Evolutionary conservation across 2,113 vertebrate species (phyloP).

Genomic region (Xiphophorus couchianus): DNA sequence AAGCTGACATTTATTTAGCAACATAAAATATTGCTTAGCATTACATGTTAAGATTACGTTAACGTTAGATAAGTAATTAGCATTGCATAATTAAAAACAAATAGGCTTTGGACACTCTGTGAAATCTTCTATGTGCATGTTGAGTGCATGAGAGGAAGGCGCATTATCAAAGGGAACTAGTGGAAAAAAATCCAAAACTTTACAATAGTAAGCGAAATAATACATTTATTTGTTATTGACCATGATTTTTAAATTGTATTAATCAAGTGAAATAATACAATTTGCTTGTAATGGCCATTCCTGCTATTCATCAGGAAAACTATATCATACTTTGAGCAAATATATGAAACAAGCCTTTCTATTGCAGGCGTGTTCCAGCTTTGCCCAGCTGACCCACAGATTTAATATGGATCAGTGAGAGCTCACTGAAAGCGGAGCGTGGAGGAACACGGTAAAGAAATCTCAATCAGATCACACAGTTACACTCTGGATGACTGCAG

Average conservation of each 20-base stretch:
- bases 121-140: not conserved
- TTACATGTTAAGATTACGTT: not conserved
- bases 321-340: slow-evolving; percentile 93
- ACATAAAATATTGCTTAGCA: too few relatives aligned
- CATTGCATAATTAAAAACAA: not conserved
- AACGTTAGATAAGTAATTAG: too few relatives aligned
- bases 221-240: too few relatives aligned
- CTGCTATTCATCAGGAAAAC: slow-evolving; percentile 77
- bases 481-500: slow-evolving; percentile 65
- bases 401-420: slow-evolving; percentile 92
- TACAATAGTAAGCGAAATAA: not conserved
- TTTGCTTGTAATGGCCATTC: not conserved
- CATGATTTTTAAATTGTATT: too few relatives aligned
- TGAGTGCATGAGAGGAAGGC: not conserved
- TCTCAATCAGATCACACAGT: slow-evolving; percentile 79
- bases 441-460: slow-evolving; percentile 88
- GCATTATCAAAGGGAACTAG: not conserved
- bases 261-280: slow-evolving; percentile 69
- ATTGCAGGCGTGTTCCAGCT: slow-evolving; percentile 88
- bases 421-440: slow-evolving; percentile 84
- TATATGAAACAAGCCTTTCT: slow-evolving; percentile 88
- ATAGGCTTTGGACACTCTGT: not conserved
- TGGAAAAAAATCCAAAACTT: not conserved
- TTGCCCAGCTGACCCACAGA: slow-evolving; percentile 89
- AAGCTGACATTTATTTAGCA: too few relatives aligned